A percentile compares a stretch with the other conserved stretches of the same genome.
These are phyloP conservation scores for Gorsachius goisagi DNA, from an alignment of 2,113 vertebrate species.

Conservation along the genomic window DNA sequence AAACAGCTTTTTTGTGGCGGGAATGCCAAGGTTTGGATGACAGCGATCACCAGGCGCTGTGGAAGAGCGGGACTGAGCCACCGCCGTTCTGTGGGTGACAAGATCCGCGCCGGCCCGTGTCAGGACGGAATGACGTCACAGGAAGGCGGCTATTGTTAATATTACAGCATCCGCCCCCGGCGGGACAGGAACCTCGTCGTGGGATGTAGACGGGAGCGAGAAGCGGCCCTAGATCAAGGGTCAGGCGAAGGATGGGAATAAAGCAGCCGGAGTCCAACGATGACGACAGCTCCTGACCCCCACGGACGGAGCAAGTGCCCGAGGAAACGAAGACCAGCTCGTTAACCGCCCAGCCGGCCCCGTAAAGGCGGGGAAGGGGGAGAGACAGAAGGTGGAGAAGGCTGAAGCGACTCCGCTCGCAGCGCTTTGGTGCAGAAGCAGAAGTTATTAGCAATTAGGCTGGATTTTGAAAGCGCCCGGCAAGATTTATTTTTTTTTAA, in stretches of 20 bases:
- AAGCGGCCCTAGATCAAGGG: background rate
- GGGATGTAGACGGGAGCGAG: background rate
- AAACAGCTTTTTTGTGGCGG: too few species aligned
- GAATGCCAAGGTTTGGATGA: background rate
- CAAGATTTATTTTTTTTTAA: background rate
- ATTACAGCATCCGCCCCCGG: background rate
- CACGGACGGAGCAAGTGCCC: accelerated
- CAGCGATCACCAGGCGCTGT: accelerated
- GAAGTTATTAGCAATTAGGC: background rate
- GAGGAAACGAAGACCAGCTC: too few species aligned
- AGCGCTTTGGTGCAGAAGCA: background rate
- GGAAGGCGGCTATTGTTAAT: background rate
- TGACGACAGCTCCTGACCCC: background rate
- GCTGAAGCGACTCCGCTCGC: background rate
- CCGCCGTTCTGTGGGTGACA: background rate
- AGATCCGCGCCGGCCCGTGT: background rate
- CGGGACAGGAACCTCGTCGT: background rate
- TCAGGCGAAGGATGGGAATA: background rate
- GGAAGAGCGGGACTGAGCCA: background rate
- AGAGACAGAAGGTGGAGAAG: background rate
- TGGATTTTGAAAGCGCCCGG: background rate
- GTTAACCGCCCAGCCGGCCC: accelerated
- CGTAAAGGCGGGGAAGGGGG: background rate
- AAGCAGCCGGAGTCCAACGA: background rate
- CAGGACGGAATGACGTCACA: background rate